These are phyloP conservation scores for Habrosyne pyritoides DNA, from an alignment of 2,888 invertebrate species.

Conservation along the genomic window DNA sequence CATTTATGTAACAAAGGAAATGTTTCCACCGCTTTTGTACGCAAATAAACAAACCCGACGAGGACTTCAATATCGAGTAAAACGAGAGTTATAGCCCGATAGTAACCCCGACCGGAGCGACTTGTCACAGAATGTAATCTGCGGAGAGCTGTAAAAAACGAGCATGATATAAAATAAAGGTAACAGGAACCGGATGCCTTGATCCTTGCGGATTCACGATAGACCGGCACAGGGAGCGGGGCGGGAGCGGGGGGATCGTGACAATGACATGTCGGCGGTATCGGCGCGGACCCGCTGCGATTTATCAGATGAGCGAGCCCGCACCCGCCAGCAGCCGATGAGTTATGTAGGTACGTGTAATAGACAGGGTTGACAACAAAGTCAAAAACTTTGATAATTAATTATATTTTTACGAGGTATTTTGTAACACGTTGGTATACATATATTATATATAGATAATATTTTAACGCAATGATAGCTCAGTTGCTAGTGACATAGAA, in stretches of 20 bases:
- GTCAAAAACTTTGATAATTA: too few relatives aligned
- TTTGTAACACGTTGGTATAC: too few relatives aligned
- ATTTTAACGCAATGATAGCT: too few relatives aligned
- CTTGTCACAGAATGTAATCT: background rate
- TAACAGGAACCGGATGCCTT: background rate
- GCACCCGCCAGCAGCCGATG: background rate
- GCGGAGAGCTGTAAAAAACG: background rate
- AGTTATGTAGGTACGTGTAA: background rate
- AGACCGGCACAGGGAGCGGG: background rate
- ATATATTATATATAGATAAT: too few relatives aligned
- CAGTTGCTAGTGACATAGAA: too few relatives aligned
- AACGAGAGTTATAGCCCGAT: background rate
- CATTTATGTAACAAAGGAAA: background rate
- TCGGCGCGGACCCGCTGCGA: background rate
- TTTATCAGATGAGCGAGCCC: background rate
- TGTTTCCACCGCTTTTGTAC: background rate
- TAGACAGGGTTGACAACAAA: too few relatives aligned
- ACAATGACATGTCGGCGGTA: background rate
- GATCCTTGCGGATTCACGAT: background rate
- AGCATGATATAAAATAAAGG: slow-evolving; percentile 2
- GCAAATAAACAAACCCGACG: background rate
- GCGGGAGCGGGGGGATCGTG: background rate
- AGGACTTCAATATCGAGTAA: background rate
- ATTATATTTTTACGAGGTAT: too few relatives aligned
- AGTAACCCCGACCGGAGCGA: background rate